phyloP scores from a whole-genome alignment of 2,888 invertebrate genomes.

The Geotrupes spiniger region DNA sequence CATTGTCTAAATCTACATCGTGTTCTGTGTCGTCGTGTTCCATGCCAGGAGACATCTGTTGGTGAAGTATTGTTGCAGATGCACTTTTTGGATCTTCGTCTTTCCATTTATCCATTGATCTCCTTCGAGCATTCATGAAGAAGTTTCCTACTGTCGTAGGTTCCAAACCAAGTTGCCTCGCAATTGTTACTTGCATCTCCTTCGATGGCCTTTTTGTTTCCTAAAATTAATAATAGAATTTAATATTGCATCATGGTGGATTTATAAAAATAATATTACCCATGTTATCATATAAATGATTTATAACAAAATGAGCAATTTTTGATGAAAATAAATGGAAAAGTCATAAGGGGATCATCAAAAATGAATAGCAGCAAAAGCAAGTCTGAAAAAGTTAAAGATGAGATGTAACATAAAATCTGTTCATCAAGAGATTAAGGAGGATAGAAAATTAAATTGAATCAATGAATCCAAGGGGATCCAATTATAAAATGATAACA shows the following conservation, averaged over 20 bases:
- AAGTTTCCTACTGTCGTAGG: conserved; percentile 99
- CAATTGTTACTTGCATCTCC: conserved; percentile 99
- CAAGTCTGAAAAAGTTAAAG: too few species aligned
- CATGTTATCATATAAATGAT: too few species aligned
- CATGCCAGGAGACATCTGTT: conserved; percentile 50
- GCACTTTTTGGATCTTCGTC: conserved; percentile 78
- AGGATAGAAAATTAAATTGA: too few species aligned
- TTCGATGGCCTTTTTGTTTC: conserved; percentile 99
- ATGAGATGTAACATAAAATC: too few species aligned
- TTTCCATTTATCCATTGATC: conserved; percentile 98
- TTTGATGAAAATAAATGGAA: not conserved
- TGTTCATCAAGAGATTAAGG: too few species aligned
- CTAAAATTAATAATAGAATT: conserved; percentile 49
- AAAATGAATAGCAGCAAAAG: too few species aligned
- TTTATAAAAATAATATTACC: too few species aligned
- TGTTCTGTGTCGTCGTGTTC: conserved; percentile 50
- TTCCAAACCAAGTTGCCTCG: conserved; percentile 92
- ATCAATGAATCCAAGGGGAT: too few species aligned
- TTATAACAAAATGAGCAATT: too few species aligned
- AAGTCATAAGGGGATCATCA: not conserved
- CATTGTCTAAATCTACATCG: conserved; percentile 54
- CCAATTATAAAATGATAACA: too few species aligned
- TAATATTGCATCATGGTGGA: too few species aligned
- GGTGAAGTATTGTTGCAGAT: conserved; percentile 45
- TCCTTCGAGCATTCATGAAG: conserved; percentile 99